Conservation (phyloP, 2,888 invertebrate species). For the Rhogogaster chlorosoma region DNA sequence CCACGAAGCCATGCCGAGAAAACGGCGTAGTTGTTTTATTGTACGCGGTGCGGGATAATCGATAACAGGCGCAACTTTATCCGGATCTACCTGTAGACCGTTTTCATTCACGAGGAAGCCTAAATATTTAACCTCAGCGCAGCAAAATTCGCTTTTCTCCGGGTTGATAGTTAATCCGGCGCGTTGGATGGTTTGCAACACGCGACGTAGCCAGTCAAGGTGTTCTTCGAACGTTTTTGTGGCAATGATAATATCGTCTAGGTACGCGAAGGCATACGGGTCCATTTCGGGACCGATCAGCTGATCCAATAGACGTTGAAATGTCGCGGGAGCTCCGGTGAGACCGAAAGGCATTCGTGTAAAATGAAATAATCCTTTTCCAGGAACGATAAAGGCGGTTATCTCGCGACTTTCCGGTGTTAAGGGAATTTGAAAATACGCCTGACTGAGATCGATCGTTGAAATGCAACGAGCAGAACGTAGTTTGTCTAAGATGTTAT, state of each 20-base stretch:
- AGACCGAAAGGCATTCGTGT: background rate
- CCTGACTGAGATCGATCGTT: background rate
- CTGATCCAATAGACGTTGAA: slow-evolving; percentile 59
- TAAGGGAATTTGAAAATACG: background rate
- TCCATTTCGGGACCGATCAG: slow-evolving; percentile 61
- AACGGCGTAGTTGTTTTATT: background rate
- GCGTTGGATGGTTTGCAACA: slow-evolving; percentile 55
- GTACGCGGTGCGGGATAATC: background rate
- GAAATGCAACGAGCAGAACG: background rate
- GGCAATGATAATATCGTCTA: slow-evolving; percentile 62
- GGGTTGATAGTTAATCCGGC: slow-evolving; percentile 56
- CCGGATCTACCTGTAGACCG: background rate
- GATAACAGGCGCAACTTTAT: background rate
- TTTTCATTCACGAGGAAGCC: slow-evolving; percentile 19
- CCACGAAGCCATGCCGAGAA: background rate
- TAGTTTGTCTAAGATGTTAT: background rate
- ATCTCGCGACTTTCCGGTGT: background rate
- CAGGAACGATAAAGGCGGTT: background rate
- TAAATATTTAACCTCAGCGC: slow-evolving; percentile 54
- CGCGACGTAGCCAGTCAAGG: slow-evolving; percentile 55
- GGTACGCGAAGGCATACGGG: slow-evolving; percentile 60
- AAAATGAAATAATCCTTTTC: background rate
- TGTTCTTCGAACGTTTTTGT: slow-evolving; percentile 60
- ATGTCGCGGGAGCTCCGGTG: slow-evolving; percentile 60
- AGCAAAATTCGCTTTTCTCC: slow-evolving; percentile 61